phyloP scores from a whole-genome alignment of 2,888 invertebrate species.

The Meloe dianella region DNA sequence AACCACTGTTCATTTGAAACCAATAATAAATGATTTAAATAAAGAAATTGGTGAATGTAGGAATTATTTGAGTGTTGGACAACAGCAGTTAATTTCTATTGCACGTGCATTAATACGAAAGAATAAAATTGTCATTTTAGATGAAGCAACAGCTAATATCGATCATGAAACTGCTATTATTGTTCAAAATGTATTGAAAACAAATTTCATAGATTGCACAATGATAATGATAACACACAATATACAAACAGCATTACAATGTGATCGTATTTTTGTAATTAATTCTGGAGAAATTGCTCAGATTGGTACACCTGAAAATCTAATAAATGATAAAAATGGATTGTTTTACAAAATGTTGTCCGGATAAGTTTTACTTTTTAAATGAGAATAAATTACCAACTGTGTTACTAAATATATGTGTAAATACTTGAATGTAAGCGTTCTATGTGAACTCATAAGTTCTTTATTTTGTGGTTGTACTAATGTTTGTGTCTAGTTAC shows the following conservation, averaged over 20 bases:
- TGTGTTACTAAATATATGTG: no score
- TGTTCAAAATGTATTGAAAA: not conserved
- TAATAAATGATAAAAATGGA: not conserved
- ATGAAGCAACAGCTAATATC: not conserved
- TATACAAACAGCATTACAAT: not conserved
- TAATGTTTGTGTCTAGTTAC: no score
- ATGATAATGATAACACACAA: not conserved
- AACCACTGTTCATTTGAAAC: conserved; percentile 54
- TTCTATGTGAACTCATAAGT: no score
- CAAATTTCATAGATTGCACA: not conserved
- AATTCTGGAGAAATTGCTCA: not conserved
- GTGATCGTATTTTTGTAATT: no score
- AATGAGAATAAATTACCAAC: no score
- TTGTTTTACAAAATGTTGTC: not conserved
- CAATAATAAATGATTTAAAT: conserved; percentile 51
- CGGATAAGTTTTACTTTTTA: no score
- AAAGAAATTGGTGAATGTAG: conserved; percentile 35
- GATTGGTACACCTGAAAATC: not conserved
- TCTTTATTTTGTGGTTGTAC: no score
- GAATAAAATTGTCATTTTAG: conserved; percentile 46
- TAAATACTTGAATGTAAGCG: no score
- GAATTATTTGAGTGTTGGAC: conserved; percentile 52
- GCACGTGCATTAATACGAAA: conserved; percentile 63
- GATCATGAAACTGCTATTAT: not conserved
- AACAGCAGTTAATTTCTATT: conserved; percentile 64